phyloP scores from a whole-genome alignment of 1,140 invertebrate genomes.

The Aporrectodea caliginosa region DNA sequence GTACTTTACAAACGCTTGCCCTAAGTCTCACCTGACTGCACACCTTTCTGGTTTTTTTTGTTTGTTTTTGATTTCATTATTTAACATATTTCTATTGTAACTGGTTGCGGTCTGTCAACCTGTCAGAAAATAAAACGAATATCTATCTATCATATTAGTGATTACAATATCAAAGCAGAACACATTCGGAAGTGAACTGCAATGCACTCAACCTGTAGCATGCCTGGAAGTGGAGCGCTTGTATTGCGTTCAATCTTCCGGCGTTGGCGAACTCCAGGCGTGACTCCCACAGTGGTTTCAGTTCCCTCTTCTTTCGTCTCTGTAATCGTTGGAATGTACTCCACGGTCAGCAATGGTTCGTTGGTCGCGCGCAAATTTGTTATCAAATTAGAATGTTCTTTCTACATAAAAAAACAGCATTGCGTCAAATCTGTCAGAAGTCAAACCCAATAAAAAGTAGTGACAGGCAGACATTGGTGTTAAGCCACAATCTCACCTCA shows the following conservation, averaged over 20 bases:
- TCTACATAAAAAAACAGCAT: constrained; percentile 59
- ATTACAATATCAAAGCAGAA: background rate
- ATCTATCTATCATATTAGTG: too few species aligned
- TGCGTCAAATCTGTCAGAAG: too few species aligned
- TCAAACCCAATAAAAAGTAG: too few species aligned
- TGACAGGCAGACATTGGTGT: too few species aligned
- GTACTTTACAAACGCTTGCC: too few species aligned
- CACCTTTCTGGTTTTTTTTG: too few species aligned
- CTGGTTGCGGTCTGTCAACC: too few species aligned
- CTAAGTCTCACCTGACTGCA: too few species aligned
- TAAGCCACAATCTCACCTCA: too few species aligned
- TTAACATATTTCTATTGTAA: too few species aligned
- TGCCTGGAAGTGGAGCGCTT: constrained; percentile 49
- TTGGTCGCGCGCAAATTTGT: constrained; percentile 85
- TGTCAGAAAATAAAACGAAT: too few species aligned
- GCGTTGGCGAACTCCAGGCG: constrained; percentile 45
- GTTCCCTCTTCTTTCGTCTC: constrained; percentile 52
- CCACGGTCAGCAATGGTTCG: constrained; percentile 60
- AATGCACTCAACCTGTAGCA: constrained; percentile 40
- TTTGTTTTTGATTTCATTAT: too few species aligned
- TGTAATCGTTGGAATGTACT: constrained; percentile 45
- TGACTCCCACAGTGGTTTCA: constrained; percentile 36
- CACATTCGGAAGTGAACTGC: background rate
- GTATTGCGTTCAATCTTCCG: constrained; percentile 51
- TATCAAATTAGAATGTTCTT: constrained; percentile 87